Evolutionary conservation across 2,113 vertebrate genomes (phyloP), one percentile per base, ranked within the genome.

Genomic region (Oostethus manadensis): DNA sequence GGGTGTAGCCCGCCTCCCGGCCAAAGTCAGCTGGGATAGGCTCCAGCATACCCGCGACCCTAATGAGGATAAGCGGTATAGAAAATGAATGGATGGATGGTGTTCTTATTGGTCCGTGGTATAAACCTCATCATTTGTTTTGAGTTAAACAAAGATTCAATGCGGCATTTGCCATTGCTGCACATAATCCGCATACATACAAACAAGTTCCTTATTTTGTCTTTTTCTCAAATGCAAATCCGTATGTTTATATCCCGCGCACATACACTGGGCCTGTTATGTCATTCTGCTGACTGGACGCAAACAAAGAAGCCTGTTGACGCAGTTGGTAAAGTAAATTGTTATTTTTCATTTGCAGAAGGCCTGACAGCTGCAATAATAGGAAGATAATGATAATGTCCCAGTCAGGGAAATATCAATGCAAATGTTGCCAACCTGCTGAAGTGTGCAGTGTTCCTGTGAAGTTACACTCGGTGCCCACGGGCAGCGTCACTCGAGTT

Each of bases 251-350:
- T 44, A 23, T n/a, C 18, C 48, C 47, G 29, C 43, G 23, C 47
- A 23, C 59, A 22, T 18, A 43, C 18, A 20, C 46, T 22, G 64
- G 6, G 60, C 18, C 38, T 59, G 46, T 42, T 63, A 57, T 61
- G 46, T 47, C 43, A 26, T 56, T 23, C 49, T 77, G 81, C 79
- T 81, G 78, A 83, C 73, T 65, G 59, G 48, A 74, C 71, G 77
- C 33, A 62, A 76, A 62, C 45, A 62, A 60, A 63, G 64, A 75
- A 58, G 66, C 71, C 70, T 76, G 74, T 82, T 81, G 70, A 79
- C 66, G 72, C 49, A 51, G 73, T 83, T 70, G 62, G 63, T 81
- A 69, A 76, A 79, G 20, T 73, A 61, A 73, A 83, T 76, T 42
- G 38, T 42, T 73, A 81, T 78, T 76, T 56, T 76, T 70, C 66